Evolutionary conservation across 2,113 vertebrate genomes (phyloP).

Genomic region (Protomyctophum bolini): DNA sequence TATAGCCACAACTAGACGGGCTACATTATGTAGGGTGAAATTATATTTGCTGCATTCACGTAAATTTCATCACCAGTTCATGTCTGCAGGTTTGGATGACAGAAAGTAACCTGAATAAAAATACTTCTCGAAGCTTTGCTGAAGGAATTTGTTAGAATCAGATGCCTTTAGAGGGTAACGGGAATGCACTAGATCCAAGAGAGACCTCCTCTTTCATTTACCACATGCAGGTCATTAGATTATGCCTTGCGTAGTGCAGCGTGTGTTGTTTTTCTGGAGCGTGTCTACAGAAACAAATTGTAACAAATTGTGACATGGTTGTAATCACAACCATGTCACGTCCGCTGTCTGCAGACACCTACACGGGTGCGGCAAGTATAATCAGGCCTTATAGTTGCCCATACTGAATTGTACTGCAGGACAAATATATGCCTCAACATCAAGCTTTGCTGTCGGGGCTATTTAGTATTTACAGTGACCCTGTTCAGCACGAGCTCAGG

Average conservation of each 20-base stretch:
- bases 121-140: too few species aligned
- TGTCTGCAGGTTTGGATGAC: too few species aligned
- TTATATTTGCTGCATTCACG: too few species aligned
- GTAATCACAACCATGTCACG: too few species aligned
- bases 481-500: background rate
- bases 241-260: too few species aligned
- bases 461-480: background rate
- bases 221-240: background rate
- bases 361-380: too few species aligned
- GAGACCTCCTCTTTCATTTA: background rate
- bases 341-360: too few species aligned
- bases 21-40: too few species aligned
- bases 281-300: background rate
- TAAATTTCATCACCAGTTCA: too few species aligned
- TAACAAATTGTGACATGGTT: too few species aligned
- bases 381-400: background rate
- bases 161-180: background rate
- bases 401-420: background rate
- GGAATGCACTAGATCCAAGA: background rate
- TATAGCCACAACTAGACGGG: too few species aligned
- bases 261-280: background rate
- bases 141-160: background rate
- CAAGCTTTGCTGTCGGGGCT: background rate
- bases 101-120: too few species aligned
- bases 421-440: background rate